Base-by-base conservation (phyloP, 2,888 invertebrate genomes). In the Hypomecis punctinalis region DNA sequence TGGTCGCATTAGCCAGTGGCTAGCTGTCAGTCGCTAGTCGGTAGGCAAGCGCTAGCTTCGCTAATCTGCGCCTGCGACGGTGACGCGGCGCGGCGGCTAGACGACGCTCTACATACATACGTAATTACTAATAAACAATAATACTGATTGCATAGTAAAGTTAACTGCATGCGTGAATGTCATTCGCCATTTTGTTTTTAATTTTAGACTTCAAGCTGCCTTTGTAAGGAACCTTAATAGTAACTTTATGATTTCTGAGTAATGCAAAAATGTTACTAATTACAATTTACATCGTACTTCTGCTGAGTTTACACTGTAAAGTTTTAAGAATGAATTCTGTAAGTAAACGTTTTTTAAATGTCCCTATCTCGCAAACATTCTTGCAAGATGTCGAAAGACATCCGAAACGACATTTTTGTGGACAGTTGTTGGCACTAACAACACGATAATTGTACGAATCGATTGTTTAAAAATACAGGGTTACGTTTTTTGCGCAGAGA, bases 381-480 rank as follows among this genome's bases (percentile, higher is more conserved):
- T 55, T 40, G 52, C 51, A 42, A 60, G 53, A 58, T 62, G 67
- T 68, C 72, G 73, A 74, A 73, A 73, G 67, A 73, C 60, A 67
- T 71, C 67, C 68, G 67, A 72, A 68, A 72, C 71, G 70, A 74
- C 74, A 76, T 76, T 76, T 74, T 71, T 63, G 61, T 60, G 56
- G 72, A 74, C 72, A 73, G 67, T 75, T 77, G 55, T 80, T 79
- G 80, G 79, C 81, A 80, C 72, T 67, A 72, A 68, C 69, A 76
- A 68, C 73, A 52, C 71, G 75, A 74, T 67, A 37, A 55, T 76
- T 70, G 71, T 73, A 74, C 72, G 73, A 73, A 70, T 73, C 69
- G 69, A 75, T 76, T 78, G 75, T 80, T 79, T 76, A 73, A 77
- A 80, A 80, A 76, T 69, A 76, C 76, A 77, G 80, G 78, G 83